Conservation (phyloP, 2,797 vertebrate species). For the Chaetophractus vellerosus region DNA sequence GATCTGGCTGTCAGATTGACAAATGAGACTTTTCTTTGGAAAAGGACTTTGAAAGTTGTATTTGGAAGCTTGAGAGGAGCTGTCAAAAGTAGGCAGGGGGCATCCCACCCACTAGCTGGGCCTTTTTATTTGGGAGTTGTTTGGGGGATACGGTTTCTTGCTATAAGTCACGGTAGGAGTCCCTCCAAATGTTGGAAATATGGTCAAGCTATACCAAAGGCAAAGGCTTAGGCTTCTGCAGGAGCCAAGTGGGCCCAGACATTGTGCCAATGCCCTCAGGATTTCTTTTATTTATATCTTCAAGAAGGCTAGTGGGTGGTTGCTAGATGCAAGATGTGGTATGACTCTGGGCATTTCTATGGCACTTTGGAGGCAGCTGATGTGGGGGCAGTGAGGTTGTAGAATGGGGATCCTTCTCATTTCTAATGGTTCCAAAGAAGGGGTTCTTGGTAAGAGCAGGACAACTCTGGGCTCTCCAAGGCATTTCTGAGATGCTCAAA, state of each 20-base stretch:
- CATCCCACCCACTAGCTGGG: neutral
- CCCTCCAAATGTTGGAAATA: constrained; percentile 16
- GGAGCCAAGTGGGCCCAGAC: neutral
- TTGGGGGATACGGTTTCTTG: neutral
- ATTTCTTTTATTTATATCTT: neutral
- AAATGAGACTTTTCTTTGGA: constrained; percentile 59
- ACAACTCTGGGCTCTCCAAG: neutral
- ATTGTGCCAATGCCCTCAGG: neutral
- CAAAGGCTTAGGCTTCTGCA: neutral
- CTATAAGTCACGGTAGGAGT: neutral
- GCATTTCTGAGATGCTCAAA: neutral
- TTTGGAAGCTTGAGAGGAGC: constrained; percentile 54
- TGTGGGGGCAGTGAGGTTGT: neutral
- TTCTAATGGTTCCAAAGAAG: neutral
- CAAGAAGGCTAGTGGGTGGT: neutral
- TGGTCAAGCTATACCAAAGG: neutral
- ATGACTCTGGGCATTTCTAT: neutral
- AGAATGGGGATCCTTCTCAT: neutral
- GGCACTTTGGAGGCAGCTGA: neutral
- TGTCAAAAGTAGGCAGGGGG: neutral
- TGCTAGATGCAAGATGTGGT: neutral
- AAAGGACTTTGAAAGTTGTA: constrained; percentile 59
- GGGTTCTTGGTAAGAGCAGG: neutral
- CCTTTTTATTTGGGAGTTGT: neutral
- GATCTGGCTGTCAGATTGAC: constrained; percentile 71